phyloP scores from a whole-genome alignment of 2,797 vertebrate genomes.

The Pteropus rufus region DNA sequence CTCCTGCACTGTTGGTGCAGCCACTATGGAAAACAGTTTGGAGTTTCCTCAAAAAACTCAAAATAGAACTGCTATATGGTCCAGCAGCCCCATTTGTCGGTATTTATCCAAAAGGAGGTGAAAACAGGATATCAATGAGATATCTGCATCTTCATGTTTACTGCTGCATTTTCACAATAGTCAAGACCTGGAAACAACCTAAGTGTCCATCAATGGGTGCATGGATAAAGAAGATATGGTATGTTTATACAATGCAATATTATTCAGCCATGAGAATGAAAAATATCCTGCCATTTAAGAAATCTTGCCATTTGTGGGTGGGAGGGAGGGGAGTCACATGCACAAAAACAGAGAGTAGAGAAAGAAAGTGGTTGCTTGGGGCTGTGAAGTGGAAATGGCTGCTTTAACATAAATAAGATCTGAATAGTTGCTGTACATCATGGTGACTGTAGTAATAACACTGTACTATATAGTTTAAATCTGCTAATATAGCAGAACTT shows the following conservation, averaged over 20 bases:
- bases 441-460: neutral
- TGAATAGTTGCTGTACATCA: neutral
- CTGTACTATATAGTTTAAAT: neutral
- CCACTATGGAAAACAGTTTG: neutral
- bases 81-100: neutral
- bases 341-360: neutral
- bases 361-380: neutral
- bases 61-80: neutral
- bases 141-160: neutral
- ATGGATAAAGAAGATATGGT: neutral
- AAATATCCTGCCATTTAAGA: neutral
- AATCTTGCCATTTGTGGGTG: too few species aligned
- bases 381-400: neutral
- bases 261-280: neutral
- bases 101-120: neutral
- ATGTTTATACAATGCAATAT: neutral
- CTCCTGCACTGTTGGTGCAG: neutral
- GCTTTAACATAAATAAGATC: neutral
- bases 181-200: neutral
- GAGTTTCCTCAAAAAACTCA: neutral
- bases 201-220: neutral
- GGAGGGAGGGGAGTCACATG: too few species aligned
- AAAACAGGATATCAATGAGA: neutral
- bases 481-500: neutral
- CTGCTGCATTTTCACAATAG: neutral